Conservation (phyloP, 2,113 vertebrate species). For the Calyptommatus sinebrachiatus region DNA sequence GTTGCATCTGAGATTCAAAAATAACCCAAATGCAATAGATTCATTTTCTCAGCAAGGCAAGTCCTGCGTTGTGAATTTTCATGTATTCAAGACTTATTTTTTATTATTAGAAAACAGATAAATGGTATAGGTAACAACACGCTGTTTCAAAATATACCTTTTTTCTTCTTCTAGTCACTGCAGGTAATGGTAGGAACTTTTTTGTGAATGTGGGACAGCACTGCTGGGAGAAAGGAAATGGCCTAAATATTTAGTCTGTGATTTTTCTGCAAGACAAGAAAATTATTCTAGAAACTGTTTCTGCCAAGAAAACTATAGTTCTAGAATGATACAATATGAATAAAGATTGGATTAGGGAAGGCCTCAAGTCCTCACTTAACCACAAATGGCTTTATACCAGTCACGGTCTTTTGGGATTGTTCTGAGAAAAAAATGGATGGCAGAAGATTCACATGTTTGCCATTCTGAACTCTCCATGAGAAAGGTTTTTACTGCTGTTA, state of each 20-base stretch:
- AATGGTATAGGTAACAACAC: constrained; percentile 15
- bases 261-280: constrained; percentile 43
- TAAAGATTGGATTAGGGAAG: too few relatives aligned
- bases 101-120: constrained; percentile 20
- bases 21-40: not conserved
- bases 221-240: constrained; percentile 57
- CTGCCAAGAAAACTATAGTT: not conserved
- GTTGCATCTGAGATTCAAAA: constrained; percentile 2
- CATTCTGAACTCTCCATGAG: too few relatives aligned
- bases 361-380: too few relatives aligned
- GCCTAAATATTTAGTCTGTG: constrained; percentile 57
- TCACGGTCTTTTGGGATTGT: too few relatives aligned
- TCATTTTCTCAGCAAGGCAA: not conserved
- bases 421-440: too few relatives aligned
- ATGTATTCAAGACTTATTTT: constrained; percentile 18
- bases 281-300: not conserved
- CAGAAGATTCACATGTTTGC: too few relatives aligned
- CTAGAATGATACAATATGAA: too few relatives aligned
- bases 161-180: constrained; percentile 35
- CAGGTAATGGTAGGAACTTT: constrained; percentile 53
- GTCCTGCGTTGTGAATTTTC: not conserved
- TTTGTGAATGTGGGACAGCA: constrained; percentile 63
- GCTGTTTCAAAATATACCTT: constrained; percentile 42
- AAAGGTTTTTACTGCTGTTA: too few relatives aligned
- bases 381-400: too few relatives aligned